phyloP scores from a whole-genome alignment of 1,140 invertebrate genomes.

The Zophobas atratus region DNA sequence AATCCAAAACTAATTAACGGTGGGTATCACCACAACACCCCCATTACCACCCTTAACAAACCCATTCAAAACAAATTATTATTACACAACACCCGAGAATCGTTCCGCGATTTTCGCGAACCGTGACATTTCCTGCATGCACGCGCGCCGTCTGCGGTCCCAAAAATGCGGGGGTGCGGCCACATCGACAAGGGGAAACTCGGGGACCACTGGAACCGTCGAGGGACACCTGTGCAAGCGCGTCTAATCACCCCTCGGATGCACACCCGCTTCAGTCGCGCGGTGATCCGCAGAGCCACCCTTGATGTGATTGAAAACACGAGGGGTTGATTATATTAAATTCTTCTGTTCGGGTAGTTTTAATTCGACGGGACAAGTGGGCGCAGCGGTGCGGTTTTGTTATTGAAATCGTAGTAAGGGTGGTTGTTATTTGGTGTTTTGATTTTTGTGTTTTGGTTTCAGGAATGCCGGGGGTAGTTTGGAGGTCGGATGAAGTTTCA shows the following conservation, averaged over 20 bases:
- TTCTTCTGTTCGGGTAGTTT: slow-evolving; percentile 45
- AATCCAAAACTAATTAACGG: slow-evolving; percentile 12
- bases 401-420: slow-evolving; percentile 9
- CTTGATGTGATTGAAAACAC: slow-evolving; percentile 45
- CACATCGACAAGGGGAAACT: neutral
- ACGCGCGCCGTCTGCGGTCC: neutral
- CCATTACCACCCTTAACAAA: neutral
- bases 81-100: neutral
- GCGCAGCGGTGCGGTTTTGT: slow-evolving; percentile 24
- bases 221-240: slow-evolving; percentile 44
- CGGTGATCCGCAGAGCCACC: slow-evolving; percentile 47
- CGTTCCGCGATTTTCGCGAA: slow-evolving; percentile 1
- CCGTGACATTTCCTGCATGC: slow-evolving; percentile 13
- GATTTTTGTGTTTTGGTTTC: slow-evolving; percentile 3
- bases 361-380: neutral
- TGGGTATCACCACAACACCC: slow-evolving; percentile 7
- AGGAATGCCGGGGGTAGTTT: neutral
- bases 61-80: slow-evolving; percentile 42
- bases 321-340: slow-evolving; percentile 46
- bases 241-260: slow-evolving; percentile 29
- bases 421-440: no score
- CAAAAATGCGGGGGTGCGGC: neutral
- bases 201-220: neutral
- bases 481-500: slow-evolving; percentile 4
- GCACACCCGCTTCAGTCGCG: slow-evolving; percentile 43